phyloP scores from a whole-genome alignment of 1,140 invertebrate genomes.

The Zaprionus gabonicus region DNA sequence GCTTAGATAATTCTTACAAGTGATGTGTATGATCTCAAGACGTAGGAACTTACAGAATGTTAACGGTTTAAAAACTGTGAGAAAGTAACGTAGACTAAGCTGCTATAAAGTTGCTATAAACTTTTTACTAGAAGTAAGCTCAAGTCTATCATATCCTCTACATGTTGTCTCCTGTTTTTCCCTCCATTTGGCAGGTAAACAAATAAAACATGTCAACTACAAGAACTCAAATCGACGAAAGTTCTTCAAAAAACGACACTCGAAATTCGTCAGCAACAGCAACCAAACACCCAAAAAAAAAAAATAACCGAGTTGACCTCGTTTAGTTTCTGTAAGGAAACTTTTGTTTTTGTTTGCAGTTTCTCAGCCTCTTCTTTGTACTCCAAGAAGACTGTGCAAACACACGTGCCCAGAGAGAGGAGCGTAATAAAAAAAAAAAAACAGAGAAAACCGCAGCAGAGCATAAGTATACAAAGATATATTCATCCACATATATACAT shows the following conservation, averaged over 20 bases:
- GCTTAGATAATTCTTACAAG: background rate
- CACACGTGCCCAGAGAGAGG: slow-evolving; percentile 46
- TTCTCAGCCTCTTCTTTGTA: slow-evolving; percentile 29
- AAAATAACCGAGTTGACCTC: slow-evolving; percentile 38
- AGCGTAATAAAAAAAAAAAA: background rate
- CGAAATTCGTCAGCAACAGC: slow-evolving; percentile 26
- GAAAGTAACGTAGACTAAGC: background rate
- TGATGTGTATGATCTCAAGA: background rate
- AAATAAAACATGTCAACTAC: background rate
- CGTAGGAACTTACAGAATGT: background rate
- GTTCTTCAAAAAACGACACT: slow-evolving; percentile 34
- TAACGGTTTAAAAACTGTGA: background rate
- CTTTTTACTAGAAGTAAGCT: no score
- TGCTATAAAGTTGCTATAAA: background rate
- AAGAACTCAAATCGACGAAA: slow-evolving; percentile 12
- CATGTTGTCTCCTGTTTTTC: no score
- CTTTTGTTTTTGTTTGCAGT: slow-evolving; percentile 61
- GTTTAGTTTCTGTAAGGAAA: slow-evolving; percentile 33
- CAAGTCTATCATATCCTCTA: background rate
- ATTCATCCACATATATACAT: slow-evolving; percentile 9
- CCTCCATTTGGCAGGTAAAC: background rate
- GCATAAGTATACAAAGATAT: background rate
- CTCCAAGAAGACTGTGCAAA: slow-evolving; percentile 34
- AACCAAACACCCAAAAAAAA: slow-evolving; percentile 6
- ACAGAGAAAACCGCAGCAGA: slow-evolving; percentile 7